Conservation (phyloP, 2,797 vertebrate species). For the Amblyraja radiata region DNA sequence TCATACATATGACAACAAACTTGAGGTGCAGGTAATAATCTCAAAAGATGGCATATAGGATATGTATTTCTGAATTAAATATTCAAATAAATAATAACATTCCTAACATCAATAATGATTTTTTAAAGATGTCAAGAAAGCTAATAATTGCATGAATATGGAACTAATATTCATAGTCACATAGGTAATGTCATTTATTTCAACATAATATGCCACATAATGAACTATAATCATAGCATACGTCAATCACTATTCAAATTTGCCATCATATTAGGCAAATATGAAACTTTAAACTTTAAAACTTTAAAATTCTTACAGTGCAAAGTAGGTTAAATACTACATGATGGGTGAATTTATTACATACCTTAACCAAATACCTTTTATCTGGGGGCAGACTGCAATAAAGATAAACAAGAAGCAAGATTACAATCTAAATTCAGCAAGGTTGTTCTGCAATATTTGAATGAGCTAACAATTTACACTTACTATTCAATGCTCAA, state of each 20-base stretch:
- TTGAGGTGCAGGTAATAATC: not conserved
- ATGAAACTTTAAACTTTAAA: too few species aligned
- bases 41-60: not conserved
- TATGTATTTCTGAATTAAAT: not conserved
- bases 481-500: slow-evolving; percentile 81
- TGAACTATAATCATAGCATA: not conserved
- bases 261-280: not conserved
- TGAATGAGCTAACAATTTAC: not conserved
- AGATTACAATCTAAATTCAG: not conserved
- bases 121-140: not conserved
- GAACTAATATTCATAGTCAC: not conserved
- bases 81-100: not conserved
- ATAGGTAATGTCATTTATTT: too few species aligned
- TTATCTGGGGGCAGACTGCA: slow-evolving; percentile 66
- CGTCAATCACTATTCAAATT: not conserved
- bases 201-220: not conserved
- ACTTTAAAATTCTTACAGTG: too few species aligned
- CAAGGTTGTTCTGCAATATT: not conserved
- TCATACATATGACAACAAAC: not conserved
- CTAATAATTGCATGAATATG: too few species aligned
- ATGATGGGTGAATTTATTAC: not conserved
- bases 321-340: not conserved
- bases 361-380: slow-evolving; percentile 72
- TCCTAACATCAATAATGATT: too few species aligned
- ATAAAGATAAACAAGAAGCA: slow-evolving; percentile 41